phyloP scores from a whole-genome alignment of 2,888 invertebrate species.

The Nephrocerus scutellatus region DNA sequence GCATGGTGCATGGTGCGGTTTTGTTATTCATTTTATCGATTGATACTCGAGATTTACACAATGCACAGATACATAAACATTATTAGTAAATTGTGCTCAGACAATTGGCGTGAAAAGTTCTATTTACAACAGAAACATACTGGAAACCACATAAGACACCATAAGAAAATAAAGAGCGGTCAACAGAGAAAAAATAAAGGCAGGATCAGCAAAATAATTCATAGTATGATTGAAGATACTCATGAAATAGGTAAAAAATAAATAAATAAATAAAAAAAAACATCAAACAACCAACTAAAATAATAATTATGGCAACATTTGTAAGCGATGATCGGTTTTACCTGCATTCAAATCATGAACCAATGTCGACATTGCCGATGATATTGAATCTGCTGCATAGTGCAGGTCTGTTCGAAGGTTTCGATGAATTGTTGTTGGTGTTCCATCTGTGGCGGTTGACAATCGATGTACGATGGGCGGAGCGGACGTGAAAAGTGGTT shows the following conservation, averaged over 20 bases:
- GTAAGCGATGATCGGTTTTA: conserved; percentile 36
- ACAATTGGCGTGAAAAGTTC: no score
- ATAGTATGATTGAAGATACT: background rate
- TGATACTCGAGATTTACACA: no score
- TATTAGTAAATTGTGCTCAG: no score
- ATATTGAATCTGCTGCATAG: conserved; percentile 94
- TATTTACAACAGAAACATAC: no score
- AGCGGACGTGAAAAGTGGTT: no score
- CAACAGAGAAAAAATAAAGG: background rate
- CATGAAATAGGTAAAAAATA: no score
- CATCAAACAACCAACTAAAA: conserved; percentile 6
- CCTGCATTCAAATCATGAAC: conserved; percentile 93
- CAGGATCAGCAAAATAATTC: background rate
- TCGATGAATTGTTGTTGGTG: conserved; percentile 14
- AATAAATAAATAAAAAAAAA: conserved; percentile 1
- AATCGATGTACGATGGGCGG: conserved; percentile 20
- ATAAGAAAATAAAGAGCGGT: background rate
- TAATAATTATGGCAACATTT: conserved; percentile 5
- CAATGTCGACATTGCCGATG: conserved; percentile 95
- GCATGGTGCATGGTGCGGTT: no score
- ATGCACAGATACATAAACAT: no score
- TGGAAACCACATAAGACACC: conserved; percentile 1
- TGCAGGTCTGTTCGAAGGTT: conserved; percentile 79
- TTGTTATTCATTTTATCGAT: no score
- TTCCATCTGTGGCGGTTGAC: conserved; percentile 20